phyloP scores from a whole-genome alignment of 35 echinoderm and acorn worm genomes.

The Apostichopus californicus region DNA sequence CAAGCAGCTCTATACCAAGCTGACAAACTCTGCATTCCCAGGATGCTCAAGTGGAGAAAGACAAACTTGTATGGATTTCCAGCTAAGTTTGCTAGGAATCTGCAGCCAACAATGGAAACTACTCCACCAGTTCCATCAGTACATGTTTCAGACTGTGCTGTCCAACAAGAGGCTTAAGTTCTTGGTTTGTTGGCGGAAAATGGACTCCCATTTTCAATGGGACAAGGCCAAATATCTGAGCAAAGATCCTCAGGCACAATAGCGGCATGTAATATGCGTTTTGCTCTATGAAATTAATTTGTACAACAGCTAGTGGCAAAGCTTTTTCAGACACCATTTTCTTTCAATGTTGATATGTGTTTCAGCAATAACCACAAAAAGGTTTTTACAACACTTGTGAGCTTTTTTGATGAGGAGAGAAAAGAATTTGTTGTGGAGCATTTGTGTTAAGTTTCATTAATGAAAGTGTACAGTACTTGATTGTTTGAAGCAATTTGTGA shows the following conservation, averaged over 20 bases:
- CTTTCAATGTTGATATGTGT: no score
- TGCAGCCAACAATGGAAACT: not conserved
- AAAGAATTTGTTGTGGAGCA: no score
- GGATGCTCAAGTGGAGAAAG: no score
- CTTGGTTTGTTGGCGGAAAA: not conserved
- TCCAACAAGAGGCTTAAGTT: slow-evolving; percentile 5
- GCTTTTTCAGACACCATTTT: not conserved
- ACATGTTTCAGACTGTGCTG: not conserved
- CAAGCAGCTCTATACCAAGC: no score
- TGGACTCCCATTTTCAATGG: not conserved
- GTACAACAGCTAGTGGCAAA: not conserved
- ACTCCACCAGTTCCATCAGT: not conserved
- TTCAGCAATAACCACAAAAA: no score
- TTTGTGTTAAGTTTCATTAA: no score
- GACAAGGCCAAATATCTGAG: not conserved
- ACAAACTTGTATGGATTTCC: not conserved
- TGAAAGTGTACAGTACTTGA: slow-evolving; percentile 23
- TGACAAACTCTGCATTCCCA: no score
- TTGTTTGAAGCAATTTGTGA: slow-evolving; percentile 35
- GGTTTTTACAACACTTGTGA: no score
- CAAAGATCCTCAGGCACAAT: not conserved
- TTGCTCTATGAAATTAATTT: not conserved
- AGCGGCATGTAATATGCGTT: not conserved
- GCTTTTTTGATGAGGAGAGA: no score
- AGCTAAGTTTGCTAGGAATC: not conserved